A percentile compares a stretch with the other conserved stretches of the same genome.
phyloP scores from a whole-genome alignment of 2,888 invertebrate genomes.

The Protonemura montana region DNA sequence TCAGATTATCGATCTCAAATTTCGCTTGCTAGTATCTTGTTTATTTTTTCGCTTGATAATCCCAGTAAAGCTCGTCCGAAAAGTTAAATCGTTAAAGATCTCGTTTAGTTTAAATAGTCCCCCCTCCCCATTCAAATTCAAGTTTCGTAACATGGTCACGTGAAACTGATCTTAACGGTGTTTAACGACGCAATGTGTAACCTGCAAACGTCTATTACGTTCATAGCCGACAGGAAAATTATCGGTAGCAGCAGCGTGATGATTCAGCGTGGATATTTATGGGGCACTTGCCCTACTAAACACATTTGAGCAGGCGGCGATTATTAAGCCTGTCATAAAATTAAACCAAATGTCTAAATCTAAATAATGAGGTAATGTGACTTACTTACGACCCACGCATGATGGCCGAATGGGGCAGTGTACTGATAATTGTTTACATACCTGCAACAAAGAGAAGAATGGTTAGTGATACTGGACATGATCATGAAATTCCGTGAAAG shows the following conservation, averaged over 20 bases:
- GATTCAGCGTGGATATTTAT: background rate
- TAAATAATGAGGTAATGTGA: slow-evolving; percentile 12
- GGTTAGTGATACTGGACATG: background rate
- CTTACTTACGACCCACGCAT: background rate
- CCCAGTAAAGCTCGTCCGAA: background rate
- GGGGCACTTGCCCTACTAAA: slow-evolving; percentile 7
- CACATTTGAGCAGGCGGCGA: background rate
- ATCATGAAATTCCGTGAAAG: background rate
- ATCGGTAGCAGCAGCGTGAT: background rate
- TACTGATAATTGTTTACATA: background rate
- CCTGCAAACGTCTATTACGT: background rate
- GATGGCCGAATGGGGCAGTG: background rate
- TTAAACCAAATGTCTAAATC: background rate
- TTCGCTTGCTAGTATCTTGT: background rate
- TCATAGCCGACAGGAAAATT: background rate
- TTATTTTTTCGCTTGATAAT: background rate
- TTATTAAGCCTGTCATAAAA: background rate
- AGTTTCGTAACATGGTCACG: background rate
- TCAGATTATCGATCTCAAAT: background rate
- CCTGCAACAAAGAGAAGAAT: background rate
- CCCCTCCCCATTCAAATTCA: too few species aligned
- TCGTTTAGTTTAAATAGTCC: background rate
- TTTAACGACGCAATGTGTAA: background rate
- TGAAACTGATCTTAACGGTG: background rate
- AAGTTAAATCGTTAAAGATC: background rate